Percentiles rank a stretch among this genome's conserved stretches.
phyloP scores from a whole-genome alignment of 2,888 invertebrate species.

The Pollenia angustigena region DNA sequence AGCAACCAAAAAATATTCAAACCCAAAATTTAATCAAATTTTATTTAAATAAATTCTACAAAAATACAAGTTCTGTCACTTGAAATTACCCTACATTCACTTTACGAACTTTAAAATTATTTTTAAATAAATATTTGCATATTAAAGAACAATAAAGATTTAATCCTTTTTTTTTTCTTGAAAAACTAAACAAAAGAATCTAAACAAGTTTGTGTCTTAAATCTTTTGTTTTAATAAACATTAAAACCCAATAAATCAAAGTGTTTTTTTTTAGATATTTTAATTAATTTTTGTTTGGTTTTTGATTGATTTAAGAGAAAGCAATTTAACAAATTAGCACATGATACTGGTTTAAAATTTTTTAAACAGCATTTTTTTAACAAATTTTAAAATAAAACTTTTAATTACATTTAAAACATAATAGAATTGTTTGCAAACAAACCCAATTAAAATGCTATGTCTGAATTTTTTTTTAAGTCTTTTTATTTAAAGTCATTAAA shows the following conservation, averaged over 20 bases:
- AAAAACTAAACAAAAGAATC: not conserved
- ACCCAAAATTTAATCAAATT: too few species aligned
- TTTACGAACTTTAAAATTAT: too few species aligned
- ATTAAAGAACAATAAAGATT: not conserved
- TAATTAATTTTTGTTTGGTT: not conserved
- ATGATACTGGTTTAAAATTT: not conserved
- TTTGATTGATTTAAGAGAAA: conserved; percentile 14
- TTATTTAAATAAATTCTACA: not conserved
- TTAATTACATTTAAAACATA: conserved; percentile 5
- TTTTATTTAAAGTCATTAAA: conserved; percentile 14
- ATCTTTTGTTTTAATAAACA: conserved; percentile 14
- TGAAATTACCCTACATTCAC: not conserved
- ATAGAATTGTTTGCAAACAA: conserved; percentile 6
- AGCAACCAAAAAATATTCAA: too few species aligned
- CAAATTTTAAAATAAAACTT: not conserved
- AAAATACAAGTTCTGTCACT: not conserved
- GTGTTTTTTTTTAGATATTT: not conserved
- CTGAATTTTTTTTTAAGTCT: not conserved
- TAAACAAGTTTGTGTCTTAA: conserved; percentile 38
- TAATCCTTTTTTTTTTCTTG: not conserved
- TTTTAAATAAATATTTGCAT: too few species aligned
- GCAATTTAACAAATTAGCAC: conserved; percentile 18
- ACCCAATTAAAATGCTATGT: not conserved
- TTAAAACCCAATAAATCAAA: not conserved
- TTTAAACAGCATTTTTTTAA: too few species aligned